Percentiles rank a stretch among this genome's conserved stretches.
Conservation (phyloP, 2,888 invertebrate genomes). For the Caradrina clavipalpis region DNA sequence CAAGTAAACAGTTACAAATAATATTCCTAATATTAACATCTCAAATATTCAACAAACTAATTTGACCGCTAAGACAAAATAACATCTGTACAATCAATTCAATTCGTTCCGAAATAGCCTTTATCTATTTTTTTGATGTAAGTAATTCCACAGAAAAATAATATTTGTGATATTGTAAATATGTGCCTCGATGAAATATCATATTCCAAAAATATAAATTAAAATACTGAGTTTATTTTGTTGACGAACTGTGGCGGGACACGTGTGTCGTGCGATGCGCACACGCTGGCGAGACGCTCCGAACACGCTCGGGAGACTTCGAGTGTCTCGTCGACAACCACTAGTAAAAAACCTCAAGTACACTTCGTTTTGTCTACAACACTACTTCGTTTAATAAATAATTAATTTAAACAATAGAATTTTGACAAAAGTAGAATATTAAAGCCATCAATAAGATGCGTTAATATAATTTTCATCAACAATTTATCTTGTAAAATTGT, state of each 20-base stretch:
- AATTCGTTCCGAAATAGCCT: conserved; percentile 63
- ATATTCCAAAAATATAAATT: conserved; percentile 76
- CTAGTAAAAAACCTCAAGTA: conserved; percentile 76
- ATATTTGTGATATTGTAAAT: conserved; percentile 68
- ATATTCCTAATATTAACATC: conserved; percentile 63
- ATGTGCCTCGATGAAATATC: conserved; percentile 66
- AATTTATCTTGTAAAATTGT: conserved; percentile 66
- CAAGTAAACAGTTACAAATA: conserved; percentile 69
- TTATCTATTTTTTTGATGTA: conserved; percentile 53
- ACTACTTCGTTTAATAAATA: conserved; percentile 73
- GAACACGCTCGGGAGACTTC: conserved; percentile 19
- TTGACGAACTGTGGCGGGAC: conserved; percentile 33
- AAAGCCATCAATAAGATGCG: conserved; percentile 71
- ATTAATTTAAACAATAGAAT: conserved; percentile 76
- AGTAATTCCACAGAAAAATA: conserved; percentile 70
- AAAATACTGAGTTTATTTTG: conserved; percentile 54
- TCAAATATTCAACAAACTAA: conserved; percentile 68
- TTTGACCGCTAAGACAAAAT: conserved; percentile 67
- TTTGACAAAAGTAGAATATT: conserved; percentile 82
- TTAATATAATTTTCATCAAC: conserved; percentile 67
- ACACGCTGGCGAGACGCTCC: neutral
- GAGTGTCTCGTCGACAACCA: conserved; percentile 50
- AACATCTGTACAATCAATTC: conserved; percentile 65
- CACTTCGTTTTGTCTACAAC: conserved; percentile 75
- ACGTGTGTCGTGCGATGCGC: conserved; percentile 19